Conservation (phyloP, 2,888 invertebrate genomes). For the Cheiracanthium punctorium region DNA sequence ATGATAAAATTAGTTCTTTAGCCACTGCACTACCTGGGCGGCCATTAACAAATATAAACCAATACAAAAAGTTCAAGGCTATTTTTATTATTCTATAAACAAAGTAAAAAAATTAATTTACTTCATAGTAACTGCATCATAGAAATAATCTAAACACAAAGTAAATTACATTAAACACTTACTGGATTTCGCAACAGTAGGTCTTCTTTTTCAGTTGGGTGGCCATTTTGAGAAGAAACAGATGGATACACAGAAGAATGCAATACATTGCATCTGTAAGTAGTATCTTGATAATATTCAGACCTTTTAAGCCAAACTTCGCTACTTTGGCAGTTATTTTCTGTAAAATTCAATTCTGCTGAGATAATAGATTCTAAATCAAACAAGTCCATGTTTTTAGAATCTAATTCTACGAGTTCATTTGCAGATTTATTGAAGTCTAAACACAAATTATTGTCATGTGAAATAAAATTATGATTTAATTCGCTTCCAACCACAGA, state of each 20-base stretch:
- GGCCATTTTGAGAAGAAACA: background rate
- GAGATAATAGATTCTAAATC: conserved; percentile 60
- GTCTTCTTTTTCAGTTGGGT: background rate
- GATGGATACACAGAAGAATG: background rate
- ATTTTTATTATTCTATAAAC: too few species aligned
- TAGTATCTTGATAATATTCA: conserved; percentile 23
- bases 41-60: too few species aligned
- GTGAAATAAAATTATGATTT: background rate
- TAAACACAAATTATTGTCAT: background rate
- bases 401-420: conserved; percentile 19
- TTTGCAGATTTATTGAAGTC: conserved; percentile 37
- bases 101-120: too few species aligned
- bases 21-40: too few species aligned
- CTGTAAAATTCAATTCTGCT: conserved; percentile 21
- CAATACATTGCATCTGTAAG: background rate
- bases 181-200: background rate
- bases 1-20: too few species aligned
- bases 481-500: background rate
- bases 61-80: too few species aligned
- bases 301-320: conserved; percentile 32
- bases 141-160: too few species aligned
- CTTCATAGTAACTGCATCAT: too few species aligned
- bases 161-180: too few species aligned
- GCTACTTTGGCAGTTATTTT: conserved; percentile 33
- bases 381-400: conserved; percentile 20